phyloP scores from a whole-genome alignment of 1,140 invertebrate species.

The Drosophila funebris region DNA sequence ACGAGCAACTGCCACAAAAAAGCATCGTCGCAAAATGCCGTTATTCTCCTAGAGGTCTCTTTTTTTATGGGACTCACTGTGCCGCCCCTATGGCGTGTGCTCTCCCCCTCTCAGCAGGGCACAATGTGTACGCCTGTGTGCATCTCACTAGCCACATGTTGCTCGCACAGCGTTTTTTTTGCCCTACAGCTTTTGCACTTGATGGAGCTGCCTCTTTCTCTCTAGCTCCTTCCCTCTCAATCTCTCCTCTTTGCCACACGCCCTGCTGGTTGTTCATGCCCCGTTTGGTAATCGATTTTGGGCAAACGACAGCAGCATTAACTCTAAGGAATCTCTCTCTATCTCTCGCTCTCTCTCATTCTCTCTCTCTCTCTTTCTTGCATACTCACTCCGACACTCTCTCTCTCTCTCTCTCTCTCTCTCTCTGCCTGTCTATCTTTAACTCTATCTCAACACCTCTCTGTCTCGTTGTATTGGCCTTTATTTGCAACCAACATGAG shows the following conservation, averaged over 20 bases:
- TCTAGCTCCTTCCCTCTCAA: not conserved
- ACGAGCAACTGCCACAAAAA: conserved; percentile 23
- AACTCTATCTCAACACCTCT: not conserved
- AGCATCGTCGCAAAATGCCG: conserved; percentile 18
- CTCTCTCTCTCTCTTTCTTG: not conserved
- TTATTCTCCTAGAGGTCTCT: conserved; percentile 4
- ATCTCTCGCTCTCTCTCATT: not conserved
- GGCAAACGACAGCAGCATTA: conserved; percentile 52
- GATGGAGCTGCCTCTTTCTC: not conserved
- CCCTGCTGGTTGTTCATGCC: conserved; percentile 12
- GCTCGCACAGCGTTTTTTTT: conserved; percentile 11
- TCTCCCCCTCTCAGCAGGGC: not conserved
- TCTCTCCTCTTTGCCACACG: not conserved
- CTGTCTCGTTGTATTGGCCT: not conserved
- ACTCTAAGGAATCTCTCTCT: conserved; percentile 31
- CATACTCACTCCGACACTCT: no score
- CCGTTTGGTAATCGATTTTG: conserved; percentile 64
- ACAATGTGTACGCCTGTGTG: not conserved
- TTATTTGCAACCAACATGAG: conserved; percentile 39
- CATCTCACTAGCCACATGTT: conserved; percentile 62
- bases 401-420: not conserved
- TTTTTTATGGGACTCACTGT: conserved; percentile 8
- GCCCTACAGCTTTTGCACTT: not conserved
- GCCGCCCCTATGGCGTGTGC: not conserved
- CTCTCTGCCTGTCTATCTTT: not conserved